phyloP scores from a whole-genome alignment of 2,888 invertebrate species.

The Aleiodes leptofemur region DNA sequence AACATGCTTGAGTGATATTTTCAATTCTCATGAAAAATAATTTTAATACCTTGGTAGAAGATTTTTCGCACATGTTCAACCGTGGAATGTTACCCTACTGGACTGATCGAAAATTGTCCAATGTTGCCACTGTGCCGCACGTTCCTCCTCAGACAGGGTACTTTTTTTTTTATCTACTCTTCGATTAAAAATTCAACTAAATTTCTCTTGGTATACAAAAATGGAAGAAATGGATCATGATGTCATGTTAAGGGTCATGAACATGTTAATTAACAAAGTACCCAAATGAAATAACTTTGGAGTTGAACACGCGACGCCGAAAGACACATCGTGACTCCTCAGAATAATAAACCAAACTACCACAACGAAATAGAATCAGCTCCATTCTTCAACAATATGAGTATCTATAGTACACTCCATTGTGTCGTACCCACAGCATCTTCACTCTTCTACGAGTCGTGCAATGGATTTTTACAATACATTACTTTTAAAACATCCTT shows the following conservation, averaged over 20 bases:
- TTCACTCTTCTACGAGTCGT: conserved; percentile 41
- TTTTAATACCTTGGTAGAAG: too few relatives aligned
- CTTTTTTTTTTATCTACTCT: too few relatives aligned
- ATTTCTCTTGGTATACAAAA: too few relatives aligned
- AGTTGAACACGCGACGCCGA: conserved; percentile 31
- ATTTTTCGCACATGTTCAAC: too few relatives aligned
- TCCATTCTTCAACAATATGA: conserved; percentile 33
- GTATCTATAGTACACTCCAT: conserved; percentile 47
- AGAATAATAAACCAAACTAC: conserved; percentile 16
- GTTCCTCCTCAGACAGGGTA: too few relatives aligned
- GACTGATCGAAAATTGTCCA: too few relatives aligned
- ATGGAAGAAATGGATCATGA: too few relatives aligned
- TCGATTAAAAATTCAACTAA: too few relatives aligned
- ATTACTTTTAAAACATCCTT: conserved; percentile 25
- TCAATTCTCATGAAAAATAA: too few relatives aligned
- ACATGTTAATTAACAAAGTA: conserved; percentile 14
- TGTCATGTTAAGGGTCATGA: background rate
- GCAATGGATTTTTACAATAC: conserved; percentile 18
- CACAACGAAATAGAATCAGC: conserved; percentile 27
- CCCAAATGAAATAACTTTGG: conserved; percentile 1
- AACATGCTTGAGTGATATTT: too few relatives aligned
- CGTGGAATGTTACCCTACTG: too few relatives aligned
- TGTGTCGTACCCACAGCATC: conserved; percentile 44
- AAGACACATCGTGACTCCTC: conserved; percentile 14
- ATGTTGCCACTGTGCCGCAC: too few relatives aligned